Base-by-base conservation (phyloP, 2,797 vertebrate genomes). In the Telmatherina bonti region DNA sequence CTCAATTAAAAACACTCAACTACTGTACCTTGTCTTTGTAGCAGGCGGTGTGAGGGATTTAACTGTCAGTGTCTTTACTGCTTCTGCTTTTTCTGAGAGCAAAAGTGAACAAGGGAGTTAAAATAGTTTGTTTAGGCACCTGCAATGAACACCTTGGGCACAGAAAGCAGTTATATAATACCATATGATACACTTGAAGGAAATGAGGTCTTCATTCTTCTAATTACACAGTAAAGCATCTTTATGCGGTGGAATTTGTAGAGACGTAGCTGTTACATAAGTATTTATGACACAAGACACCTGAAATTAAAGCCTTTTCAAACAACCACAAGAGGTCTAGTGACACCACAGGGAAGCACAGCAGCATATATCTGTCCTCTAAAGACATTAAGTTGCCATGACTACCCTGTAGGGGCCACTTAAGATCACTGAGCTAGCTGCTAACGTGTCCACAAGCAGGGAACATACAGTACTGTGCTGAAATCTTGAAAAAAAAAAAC, bases 1-100 rank as follows among this genome's bases (percentile, higher is more conserved):
- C 74, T 82, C 74, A 70, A 60, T 78, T 88, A 76, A 89, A 91
- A 88, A 81, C 76, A 70, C 61, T 82, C 69, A 59, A 71, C 73
- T 88, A 76, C 75, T 83, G 62, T 18, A 43, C 65, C 74, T 80
- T 7, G 62, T 76, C 78, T 85, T 85, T 81, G 73, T 79, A 56
- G 36, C 78, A 60, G 38, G 26, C 75, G 47, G 67, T 33, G 9
- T 55, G 56, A 76, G 11, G 35, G 60, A 79, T 70, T 67, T 26
- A 43, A 66, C 16, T 31, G 52, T 86, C 72, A 71, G 22, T 62
- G 30, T 52, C 59, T 72, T 65, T 59, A 68, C 49, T 72, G 60
- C 64, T 51, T 45, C 15, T 54, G 66, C 60, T 62, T 70, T n/a
- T 73, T 67, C 56, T 57, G 30, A 45, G 27, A 69, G 62, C 59